Percentiles rank a stretch among this genome's conserved stretches.
These are phyloP conservation scores for Diadophis punctatus DNA, from an alignment of 2,113 vertebrate species.

Conservation along the genomic window DNA sequence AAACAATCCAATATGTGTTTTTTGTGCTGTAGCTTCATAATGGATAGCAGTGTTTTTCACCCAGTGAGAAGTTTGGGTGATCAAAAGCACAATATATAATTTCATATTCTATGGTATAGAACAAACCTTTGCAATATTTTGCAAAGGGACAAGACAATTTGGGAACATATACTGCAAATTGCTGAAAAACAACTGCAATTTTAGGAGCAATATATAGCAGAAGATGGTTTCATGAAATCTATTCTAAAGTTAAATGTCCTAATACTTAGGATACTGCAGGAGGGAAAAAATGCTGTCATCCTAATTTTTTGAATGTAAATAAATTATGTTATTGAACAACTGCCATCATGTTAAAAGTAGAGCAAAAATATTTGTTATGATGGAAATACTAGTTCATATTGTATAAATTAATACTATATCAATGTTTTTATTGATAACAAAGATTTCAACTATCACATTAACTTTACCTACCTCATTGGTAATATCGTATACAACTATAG, in stretches of 20 bases:
- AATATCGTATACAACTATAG: conserved; percentile 98
- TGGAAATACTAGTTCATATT: not conserved
- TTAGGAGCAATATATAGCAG: not conserved
- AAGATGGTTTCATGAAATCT: not conserved
- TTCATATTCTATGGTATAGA: not conserved
- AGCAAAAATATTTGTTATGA: not conserved
- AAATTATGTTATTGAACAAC: not conserved
- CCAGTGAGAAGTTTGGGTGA: not conserved
- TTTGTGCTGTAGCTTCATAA: not conserved
- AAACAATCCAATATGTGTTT: not conserved
- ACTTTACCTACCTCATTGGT: conserved; percentile 88
- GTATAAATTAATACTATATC: not conserved
- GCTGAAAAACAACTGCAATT: not conserved
- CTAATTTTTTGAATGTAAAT: not conserved
- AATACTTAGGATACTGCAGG: not conserved
- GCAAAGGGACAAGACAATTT: not conserved
- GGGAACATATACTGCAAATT: not conserved
- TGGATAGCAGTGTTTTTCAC: not conserved
- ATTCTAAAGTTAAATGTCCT: not conserved
- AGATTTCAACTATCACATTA: not conserved
- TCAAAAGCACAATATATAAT: not conserved
- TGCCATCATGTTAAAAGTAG: not conserved
- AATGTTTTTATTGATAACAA: not conserved
- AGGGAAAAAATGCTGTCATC: not conserved
- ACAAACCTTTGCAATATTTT: not conserved